Evolutionary conservation across 1,140 invertebrate genomes (phyloP).

Genomic region (Macrostomum lignano): DNA sequence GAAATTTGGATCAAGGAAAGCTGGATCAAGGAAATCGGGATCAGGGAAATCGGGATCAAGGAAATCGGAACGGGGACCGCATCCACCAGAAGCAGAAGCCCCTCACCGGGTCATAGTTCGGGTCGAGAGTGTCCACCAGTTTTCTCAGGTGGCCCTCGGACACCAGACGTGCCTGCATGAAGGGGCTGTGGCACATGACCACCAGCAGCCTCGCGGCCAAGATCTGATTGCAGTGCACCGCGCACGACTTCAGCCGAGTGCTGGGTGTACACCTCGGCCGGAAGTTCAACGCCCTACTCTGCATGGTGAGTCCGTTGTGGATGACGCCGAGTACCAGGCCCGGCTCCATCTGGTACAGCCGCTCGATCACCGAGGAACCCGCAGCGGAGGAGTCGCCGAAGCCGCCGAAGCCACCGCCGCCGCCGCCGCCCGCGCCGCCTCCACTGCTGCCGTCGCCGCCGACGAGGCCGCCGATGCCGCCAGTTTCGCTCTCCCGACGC

Average conservation of each 20-base stretch:
- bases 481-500: neutral
- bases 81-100: no score
- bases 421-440: neutral
- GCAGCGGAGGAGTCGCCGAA: neutral
- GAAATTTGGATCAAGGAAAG: no score
- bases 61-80: no score
- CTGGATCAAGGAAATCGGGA: no score
- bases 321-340: slow-evolving; percentile 35
- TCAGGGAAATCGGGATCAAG: no score
- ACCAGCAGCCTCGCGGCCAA: slow-evolving; percentile 35
- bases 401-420: neutral
- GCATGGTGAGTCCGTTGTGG: slow-evolving; percentile 40
- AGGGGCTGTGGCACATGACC: slow-evolving; percentile 34
- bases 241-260: slow-evolving; percentile 35
- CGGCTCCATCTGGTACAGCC: slow-evolving; percentile 29
- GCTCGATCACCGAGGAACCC: slow-evolving; percentile 21
- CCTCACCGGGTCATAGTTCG: slow-evolving; percentile 37
- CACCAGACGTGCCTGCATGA: slow-evolving; percentile 32
- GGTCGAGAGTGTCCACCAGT: slow-evolving; percentile 35
- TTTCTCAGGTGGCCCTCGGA: slow-evolving; percentile 33
- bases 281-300: slow-evolving; percentile 37
- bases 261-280: slow-evolving; percentile 35
- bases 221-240: slow-evolving; percentile 39
- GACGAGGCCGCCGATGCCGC: neutral
- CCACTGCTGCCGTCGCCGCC: neutral